A percentile compares a stretch with the other conserved stretches of the same genome.
Evolutionary conservation across 2,888 invertebrate genomes (phyloP).

Genomic region (Leptarthrus brevirostris): DNA sequence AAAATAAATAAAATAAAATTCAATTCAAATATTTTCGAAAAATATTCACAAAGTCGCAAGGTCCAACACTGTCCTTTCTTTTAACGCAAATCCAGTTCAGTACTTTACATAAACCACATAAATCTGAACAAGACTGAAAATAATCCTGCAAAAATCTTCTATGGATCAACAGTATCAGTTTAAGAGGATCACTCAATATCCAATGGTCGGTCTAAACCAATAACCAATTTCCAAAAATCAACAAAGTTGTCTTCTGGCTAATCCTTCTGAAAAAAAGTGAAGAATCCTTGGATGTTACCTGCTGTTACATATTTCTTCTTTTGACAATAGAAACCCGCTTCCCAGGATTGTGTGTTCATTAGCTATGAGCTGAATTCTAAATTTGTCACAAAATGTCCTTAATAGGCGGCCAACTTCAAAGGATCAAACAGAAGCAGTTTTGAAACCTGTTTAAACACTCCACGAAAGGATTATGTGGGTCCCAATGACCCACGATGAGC

Average conservation of each 20-base stretch:
- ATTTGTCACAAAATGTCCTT: conserved; percentile 11
- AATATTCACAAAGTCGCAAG: neutral
- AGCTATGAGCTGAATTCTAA: conserved; percentile 23
- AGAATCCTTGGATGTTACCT: neutral
- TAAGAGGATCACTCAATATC: conserved; percentile 13
- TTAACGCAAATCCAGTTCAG: neutral
- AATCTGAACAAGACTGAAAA: neutral
- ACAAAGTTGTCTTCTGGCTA: neutral
- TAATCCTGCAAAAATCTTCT: neutral
- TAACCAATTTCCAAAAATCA: conserved; percentile 20
- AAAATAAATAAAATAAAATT: neutral
- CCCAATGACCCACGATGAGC: neutral
- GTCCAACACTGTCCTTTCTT: neutral
- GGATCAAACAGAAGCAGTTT: neutral
- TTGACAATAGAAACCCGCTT: neutral
- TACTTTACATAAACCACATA: neutral
- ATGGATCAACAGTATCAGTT: conserved; percentile 19
- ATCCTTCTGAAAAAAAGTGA: neutral
- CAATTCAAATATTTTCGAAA: neutral
- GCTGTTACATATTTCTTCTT: neutral
- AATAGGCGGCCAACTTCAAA: conserved; percentile 31
- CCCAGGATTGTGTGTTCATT: conserved; percentile 32
- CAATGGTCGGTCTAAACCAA: conserved; percentile 22
- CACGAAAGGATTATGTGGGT: conserved; percentile 27
- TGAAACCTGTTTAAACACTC: conserved; percentile 31